Evolutionary conservation across 2,113 vertebrate genomes (phyloP).

Genomic region (Cinclus mexicanus): DNA sequence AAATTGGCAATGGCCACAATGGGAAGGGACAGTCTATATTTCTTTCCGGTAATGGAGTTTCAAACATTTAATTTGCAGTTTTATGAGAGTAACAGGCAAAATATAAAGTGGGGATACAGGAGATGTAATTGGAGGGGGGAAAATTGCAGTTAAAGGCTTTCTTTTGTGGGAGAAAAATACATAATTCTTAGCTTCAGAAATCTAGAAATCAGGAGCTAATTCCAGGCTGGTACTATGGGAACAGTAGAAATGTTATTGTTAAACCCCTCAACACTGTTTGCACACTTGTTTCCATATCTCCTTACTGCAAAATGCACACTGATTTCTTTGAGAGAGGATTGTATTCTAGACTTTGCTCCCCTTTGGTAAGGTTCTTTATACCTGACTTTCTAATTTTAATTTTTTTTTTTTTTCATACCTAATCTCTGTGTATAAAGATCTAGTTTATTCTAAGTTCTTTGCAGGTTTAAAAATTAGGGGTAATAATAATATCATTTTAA

Average conservation of each 20-base stretch:
- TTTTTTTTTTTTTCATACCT: neutral
- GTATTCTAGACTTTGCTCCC: neutral
- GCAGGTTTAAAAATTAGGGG: neutral
- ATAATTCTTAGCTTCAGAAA: neutral
- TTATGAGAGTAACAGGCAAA: neutral
- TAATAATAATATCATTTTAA: neutral
- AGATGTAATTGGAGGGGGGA: accelerated
- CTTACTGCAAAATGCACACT: neutral
- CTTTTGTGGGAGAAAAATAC: neutral
- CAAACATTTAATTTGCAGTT: neutral
- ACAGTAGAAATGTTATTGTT: neutral
- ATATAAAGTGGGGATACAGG: neutral
- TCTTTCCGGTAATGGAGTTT: neutral
- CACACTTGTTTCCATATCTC: neutral
- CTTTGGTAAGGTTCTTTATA: neutral
- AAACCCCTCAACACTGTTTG: neutral
- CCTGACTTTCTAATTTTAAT: neutral
- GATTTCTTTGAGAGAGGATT: neutral
- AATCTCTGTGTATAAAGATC: neutral
- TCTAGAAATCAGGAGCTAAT: neutral
- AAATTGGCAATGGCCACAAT: neutral
- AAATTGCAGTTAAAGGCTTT: neutral
- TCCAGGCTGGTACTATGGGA: neutral
- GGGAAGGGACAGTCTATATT: neutral
- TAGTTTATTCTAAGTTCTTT: neutral